These are phyloP conservation scores for Mamestra configurata DNA, from an alignment of 1,140 invertebrate genomes.

Conservation along the genomic window DNA sequence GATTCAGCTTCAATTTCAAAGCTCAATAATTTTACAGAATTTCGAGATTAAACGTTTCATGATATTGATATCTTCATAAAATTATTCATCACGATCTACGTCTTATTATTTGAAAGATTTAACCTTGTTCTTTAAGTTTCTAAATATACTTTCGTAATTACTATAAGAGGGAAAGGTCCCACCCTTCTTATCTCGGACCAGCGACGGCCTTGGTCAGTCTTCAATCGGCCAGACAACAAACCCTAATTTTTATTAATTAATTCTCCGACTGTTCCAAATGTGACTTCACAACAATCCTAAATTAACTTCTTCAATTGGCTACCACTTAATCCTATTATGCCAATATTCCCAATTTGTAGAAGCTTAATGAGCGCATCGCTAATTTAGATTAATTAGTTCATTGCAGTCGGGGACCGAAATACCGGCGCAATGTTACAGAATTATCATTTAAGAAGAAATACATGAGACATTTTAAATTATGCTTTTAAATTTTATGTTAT, in stretches of 20 bases:
- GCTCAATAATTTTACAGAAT: constrained; percentile 22
- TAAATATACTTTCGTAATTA: not conserved
- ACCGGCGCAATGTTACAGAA: not conserved
- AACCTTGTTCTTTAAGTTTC: not conserved
- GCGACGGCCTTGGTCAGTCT: not conserved
- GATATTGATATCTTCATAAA: not conserved
- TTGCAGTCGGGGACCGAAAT: not conserved
- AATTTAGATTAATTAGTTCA: constrained; percentile 51
- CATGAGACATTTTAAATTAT: no score
- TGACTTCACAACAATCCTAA: constrained; percentile 38
- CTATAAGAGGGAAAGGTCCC: not conserved
- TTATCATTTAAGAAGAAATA: no score
- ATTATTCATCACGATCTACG: not conserved
- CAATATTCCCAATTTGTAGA: constrained; percentile 53
- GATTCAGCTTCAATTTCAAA: constrained; percentile 16
- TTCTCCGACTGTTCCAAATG: not conserved
- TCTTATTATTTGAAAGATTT: not conserved
- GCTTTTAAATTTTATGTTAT: no score
- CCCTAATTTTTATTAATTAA: constrained; percentile 7
- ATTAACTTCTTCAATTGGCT: constrained; percentile 57
- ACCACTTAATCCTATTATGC: constrained; percentile 55
- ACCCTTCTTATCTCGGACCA: no score
- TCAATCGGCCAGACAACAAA: not conserved
- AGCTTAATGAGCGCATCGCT: constrained; percentile 12
- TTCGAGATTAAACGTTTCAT: constrained; percentile 4